phyloP scores from a whole-genome alignment of 2,888 invertebrate genomes.

The Agrotis exclamationis region DNA sequence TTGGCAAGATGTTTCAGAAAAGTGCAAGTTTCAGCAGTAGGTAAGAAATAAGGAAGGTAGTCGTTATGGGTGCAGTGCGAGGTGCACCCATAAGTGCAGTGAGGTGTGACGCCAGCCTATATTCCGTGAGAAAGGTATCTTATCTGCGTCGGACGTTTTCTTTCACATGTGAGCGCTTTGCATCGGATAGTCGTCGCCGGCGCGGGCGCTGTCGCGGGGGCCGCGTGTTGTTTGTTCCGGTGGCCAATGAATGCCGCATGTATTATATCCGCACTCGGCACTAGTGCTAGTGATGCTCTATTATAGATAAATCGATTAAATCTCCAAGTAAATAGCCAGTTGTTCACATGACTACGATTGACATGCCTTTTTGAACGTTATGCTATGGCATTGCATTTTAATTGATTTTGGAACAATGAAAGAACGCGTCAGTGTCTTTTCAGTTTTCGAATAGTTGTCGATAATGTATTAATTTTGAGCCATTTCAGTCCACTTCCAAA shows the following conservation, averaged over 20 bases:
- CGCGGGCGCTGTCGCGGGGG: constrained; percentile 37
- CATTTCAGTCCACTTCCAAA: constrained; percentile 48
- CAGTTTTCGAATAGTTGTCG: constrained; percentile 19
- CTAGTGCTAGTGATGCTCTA: constrained; percentile 47
- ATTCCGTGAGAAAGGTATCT: constrained; percentile 64
- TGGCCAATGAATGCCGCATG: constrained; percentile 65
- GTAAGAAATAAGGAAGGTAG: constrained; percentile 14
- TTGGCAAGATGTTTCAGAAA: constrained; percentile 13
- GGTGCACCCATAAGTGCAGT: no score
- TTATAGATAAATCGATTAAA: constrained; percentile 57
- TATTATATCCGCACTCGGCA: constrained; percentile 41
- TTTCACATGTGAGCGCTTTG: constrained; percentile 60
- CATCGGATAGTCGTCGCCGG: constrained; percentile 50
- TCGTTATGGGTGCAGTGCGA: constrained; percentile 39
- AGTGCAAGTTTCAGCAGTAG: no score
- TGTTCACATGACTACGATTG: constrained; percentile 37
- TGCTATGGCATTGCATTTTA: constrained; percentile 40
- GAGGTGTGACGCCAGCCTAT: constrained; percentile 51
- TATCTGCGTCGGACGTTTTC: constrained; percentile 62
- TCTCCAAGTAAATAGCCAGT: constrained; percentile 49
- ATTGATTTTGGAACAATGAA: constrained; percentile 44
- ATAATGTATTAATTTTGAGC: constrained; percentile 41
- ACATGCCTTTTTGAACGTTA: constrained; percentile 14
- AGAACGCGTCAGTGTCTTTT: constrained; percentile 29
- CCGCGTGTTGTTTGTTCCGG: constrained; percentile 67